These are phyloP conservation scores for Anolis apletophallus DNA, from an alignment of 2,797 vertebrate species.

Conservation along the genomic window DNA sequence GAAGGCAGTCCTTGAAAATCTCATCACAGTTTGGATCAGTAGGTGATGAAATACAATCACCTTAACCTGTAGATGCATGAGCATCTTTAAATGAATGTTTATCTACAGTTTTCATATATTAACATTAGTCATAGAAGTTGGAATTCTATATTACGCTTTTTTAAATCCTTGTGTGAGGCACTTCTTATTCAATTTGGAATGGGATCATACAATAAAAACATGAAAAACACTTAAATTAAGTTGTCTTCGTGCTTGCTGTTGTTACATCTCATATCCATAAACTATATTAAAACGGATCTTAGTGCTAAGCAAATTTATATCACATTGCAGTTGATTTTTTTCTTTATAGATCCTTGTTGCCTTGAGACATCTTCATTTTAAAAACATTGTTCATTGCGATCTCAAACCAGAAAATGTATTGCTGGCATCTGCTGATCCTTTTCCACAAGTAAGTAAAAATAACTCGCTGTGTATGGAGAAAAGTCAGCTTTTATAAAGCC, in stretches of 20 bases:
- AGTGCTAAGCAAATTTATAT: background rate
- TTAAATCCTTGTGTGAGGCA: background rate
- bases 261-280: constrained; percentile 5
- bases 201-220: background rate
- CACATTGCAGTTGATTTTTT: constrained; percentile 43
- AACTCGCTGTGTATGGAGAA: background rate
- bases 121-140: background rate
- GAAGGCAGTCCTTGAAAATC: background rate
- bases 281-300: background rate
- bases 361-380: constrained; percentile 96
- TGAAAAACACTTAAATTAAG: constrained; percentile 1
- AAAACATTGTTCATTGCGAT: constrained; percentile 98
- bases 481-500: background rate
- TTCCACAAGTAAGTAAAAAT: constrained; percentile 88
- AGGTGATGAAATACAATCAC: background rate
- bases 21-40: background rate
- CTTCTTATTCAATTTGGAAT: background rate
- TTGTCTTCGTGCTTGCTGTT: background rate
- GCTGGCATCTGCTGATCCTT: constrained; percentile 91
- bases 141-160: background rate
- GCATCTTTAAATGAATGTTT: background rate
- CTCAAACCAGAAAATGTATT: constrained; percentile 97
- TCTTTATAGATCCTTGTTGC: constrained; percentile 91
- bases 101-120: background rate
- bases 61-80: background rate